Conservation (phyloP, 2,797 vertebrate species). For the Poeciliopsis presidionis region DNA sequence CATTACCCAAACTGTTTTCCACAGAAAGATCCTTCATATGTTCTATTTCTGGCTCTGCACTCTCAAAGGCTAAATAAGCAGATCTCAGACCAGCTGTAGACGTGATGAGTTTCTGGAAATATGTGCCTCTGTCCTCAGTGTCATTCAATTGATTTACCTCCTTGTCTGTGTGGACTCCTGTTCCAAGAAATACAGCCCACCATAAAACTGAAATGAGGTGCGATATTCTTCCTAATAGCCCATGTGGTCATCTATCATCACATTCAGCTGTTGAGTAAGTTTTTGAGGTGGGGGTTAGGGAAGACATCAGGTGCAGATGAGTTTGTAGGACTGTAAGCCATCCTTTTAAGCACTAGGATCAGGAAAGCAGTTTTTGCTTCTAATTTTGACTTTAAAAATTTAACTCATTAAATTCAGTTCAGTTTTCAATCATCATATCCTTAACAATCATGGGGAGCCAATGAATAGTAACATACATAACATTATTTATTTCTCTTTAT, state of each 20-base stretch:
- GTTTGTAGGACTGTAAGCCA: not conserved
- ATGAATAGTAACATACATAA: not conserved
- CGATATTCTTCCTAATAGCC: not conserved
- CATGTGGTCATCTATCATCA: not conserved
- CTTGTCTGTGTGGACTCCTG: not conserved
- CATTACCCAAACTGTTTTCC: not conserved
- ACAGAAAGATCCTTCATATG: not conserved
- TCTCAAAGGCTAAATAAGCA: not conserved
- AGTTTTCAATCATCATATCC: not conserved
- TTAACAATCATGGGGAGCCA: not conserved
- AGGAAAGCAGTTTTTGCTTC: not conserved
- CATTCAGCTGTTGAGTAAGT: not conserved
- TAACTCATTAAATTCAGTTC: not conserved
- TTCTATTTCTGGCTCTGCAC: not conserved
- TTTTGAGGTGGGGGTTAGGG: not conserved
- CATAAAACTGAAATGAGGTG: slow-evolving; percentile 5
- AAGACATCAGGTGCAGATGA: not conserved
- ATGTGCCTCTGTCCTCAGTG: not conserved
- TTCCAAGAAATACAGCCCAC: slow-evolving; percentile 2
- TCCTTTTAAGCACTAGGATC: not conserved
- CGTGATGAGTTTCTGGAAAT: slow-evolving; percentile 4
- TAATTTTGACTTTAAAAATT: not conserved
- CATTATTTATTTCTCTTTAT: not conserved
- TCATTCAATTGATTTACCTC: slow-evolving; percentile 18
- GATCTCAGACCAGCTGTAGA: slow-evolving; percentile 20